A percentile compares a stretch with the other conserved stretches of the same genome.
Evolutionary conservation across 92 coral and sea anemone species (phyloP).

Genomic region (Scolanthus callimorphus): DNA sequence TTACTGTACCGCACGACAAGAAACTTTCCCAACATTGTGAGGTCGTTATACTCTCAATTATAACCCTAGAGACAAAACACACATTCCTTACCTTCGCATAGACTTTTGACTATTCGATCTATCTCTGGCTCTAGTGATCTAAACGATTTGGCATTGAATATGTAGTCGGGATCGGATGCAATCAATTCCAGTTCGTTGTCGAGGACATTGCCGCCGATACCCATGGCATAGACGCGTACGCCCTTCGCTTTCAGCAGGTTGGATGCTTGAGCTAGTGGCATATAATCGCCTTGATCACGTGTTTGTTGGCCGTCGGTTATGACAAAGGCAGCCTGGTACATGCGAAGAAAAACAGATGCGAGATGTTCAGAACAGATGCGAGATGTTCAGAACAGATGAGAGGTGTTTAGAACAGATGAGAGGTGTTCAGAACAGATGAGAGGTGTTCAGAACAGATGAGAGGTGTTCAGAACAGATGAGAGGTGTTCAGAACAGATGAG

Average conservation of each 20-base stretch:
- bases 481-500: too few species aligned
- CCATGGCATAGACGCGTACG: constrained; percentile 38
- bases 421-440: too few species aligned
- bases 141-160: constrained; percentile 2
- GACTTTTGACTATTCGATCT: constrained; percentile 7
- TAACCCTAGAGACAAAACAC: too few species aligned
- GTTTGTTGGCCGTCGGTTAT: constrained; percentile 35
- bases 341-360: too few species aligned
- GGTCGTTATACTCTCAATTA: too few species aligned
- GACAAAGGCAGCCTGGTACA: constrained; percentile 17
- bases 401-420: too few species aligned
- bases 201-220: constrained; percentile 15
- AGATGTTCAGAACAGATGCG: too few species aligned
- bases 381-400: too few species aligned
- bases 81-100: constrained; percentile 27
- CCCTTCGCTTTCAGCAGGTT: constrained; percentile 24
- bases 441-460: too few species aligned
- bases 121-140: background rate
- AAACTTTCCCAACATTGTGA: too few species aligned
- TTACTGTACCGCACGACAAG: too few species aligned
- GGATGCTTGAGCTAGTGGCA: constrained; percentile 38
- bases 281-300: constrained; percentile 6
- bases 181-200: background rate
- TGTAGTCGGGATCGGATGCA: constrained; percentile 9
- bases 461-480: too few species aligned